These are phyloP conservation scores for Typhlichthys eigenmanni DNA, from an alignment of 2,797 vertebrate genomes.

Conservation along the genomic window DNA sequence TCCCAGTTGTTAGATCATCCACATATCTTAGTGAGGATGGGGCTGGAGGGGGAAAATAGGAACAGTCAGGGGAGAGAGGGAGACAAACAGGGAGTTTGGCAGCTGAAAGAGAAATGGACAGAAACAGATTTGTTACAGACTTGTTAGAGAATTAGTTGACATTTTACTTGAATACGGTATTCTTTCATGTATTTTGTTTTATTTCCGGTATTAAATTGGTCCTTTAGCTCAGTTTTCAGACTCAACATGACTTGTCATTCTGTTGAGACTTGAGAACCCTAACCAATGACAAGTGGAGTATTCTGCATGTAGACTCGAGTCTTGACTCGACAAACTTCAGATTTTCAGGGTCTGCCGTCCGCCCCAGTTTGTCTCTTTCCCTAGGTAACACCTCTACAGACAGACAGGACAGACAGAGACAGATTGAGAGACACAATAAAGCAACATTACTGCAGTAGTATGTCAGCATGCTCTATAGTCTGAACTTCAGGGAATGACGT, in stretches of 20 bases:
- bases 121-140: background rate
- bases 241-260: too few relatives aligned
- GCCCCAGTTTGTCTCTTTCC: too few relatives aligned
- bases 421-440: constrained; percentile 24
- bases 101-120: background rate
- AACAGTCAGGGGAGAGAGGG: constrained; percentile 18
- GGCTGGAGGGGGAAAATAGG: constrained; percentile 15
- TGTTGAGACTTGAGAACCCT: too few relatives aligned
- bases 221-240: too few relatives aligned
- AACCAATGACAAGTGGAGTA: too few relatives aligned
- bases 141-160: too few relatives aligned
- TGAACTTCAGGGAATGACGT: constrained; percentile 55
- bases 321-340: too few relatives aligned
- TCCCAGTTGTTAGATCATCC: constrained; percentile 52
- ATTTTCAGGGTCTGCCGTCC: too few relatives aligned
- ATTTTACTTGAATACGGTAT: too few relatives aligned
- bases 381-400: background rate
- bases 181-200: too few relatives aligned
- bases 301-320: too few relatives aligned
- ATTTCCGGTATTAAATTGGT: too few relatives aligned
- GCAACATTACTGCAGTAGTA: background rate
- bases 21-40: constrained; percentile 35
- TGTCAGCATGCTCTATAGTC: constrained; percentile 25
- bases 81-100: constrained; percentile 1
- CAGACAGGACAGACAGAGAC: background rate